Conservation (phyloP, 2,113 vertebrate genomes). For the Hippocampus comes region DNA sequence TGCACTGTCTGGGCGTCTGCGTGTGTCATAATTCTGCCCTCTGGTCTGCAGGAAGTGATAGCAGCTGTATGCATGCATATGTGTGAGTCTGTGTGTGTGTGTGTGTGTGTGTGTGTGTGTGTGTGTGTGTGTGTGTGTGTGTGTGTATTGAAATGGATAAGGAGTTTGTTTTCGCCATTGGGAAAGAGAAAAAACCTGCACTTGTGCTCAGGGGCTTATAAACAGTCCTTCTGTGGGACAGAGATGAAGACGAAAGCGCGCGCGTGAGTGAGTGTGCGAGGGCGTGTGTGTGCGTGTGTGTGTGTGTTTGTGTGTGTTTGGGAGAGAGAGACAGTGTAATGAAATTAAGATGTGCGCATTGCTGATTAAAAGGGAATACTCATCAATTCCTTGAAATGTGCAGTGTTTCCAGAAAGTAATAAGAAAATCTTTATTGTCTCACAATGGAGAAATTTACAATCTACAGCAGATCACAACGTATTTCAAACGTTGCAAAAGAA, state of each 20-base stretch:
- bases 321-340: neutral
- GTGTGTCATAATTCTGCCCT: conserved; percentile 61
- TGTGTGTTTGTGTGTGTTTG: neutral
- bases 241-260: neutral
- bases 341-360: neutral
- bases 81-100: conserved; percentile 21
- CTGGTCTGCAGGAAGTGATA: conserved; percentile 42
- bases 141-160: neutral
- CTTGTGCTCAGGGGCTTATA: conserved; percentile 2
- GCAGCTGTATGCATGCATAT: conserved; percentile 33
- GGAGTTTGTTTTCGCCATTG: conserved; percentile 13
- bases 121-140: conserved; percentile 3
- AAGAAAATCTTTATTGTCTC: too few relatives aligned
- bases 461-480: neutral
- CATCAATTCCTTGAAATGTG: neutral
- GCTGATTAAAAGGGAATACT: neutral
- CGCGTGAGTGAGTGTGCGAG: neutral
- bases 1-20: conserved; percentile 26
- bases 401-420: neutral
- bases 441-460: neutral
- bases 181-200: conserved; percentile 1
- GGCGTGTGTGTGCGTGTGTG: neutral
- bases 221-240: neutral
- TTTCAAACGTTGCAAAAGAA: too few relatives aligned
- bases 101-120: neutral